Percentiles rank a stretch among this genome's conserved stretches.
phyloP scores from a whole-genome alignment of 2,113 vertebrate species.

The Gnathonemus longibarbis region DNA sequence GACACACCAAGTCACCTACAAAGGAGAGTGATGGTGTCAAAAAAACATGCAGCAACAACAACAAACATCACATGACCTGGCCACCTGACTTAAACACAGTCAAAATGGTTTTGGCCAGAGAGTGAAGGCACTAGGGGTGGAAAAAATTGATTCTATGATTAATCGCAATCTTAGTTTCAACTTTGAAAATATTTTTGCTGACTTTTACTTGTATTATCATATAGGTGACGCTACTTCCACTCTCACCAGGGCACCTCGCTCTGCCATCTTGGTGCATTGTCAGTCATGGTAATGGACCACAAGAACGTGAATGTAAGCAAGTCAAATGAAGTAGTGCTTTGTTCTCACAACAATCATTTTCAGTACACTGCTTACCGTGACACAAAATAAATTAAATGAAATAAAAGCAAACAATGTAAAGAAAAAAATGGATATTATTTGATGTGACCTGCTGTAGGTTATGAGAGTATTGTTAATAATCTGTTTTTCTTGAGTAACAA shows the following conservation, averaged over 20 bases:
- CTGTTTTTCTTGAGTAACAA: not conserved
- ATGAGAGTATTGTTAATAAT: not conserved
- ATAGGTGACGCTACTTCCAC: not conserved
- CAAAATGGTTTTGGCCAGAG: no score
- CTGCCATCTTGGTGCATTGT: not conserved
- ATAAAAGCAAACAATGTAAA: not conserved
- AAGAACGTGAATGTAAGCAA: not conserved
- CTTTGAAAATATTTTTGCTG: not conserved
- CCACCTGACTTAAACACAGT: no score
- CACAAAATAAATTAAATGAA: not conserved
- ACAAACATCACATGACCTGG: no score
- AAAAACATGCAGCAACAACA: no score
- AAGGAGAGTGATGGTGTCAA: no score
- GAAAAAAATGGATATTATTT: not conserved
- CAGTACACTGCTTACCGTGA: not conserved
- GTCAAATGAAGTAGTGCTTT: not conserved
- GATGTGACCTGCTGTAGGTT: not conserved
- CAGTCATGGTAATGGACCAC: not conserved
- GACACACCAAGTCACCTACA: no score
- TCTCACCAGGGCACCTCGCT: not conserved
- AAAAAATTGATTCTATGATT: no score
- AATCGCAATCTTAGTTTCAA: not conserved
- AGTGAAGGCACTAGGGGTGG: no score
- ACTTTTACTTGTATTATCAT: not conserved
- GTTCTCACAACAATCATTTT: not conserved